These are phyloP conservation scores for Picathartes gymnocephalus DNA, from an alignment of 2,113 vertebrate genomes.

Conservation along the genomic window DNA sequence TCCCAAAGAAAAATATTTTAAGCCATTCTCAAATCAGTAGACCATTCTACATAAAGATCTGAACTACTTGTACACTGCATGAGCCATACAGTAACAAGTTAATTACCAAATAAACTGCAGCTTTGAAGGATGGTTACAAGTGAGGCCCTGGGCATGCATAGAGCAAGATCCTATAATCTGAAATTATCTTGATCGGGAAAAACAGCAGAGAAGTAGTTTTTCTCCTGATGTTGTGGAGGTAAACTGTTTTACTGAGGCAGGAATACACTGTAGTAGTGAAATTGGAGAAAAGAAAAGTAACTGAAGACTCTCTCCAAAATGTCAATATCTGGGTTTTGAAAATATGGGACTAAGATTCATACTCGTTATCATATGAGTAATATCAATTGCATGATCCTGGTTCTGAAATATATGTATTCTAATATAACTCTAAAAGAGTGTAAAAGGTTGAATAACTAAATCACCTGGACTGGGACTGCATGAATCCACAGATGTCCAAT, in stretches of 20 bases:
- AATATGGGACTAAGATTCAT: neutral
- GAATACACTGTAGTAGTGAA: neutral
- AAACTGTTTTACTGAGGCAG: neutral
- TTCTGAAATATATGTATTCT: neutral
- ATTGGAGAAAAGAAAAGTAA: neutral
- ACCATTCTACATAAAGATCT: neutral
- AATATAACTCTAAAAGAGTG: neutral
- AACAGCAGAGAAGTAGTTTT: neutral
- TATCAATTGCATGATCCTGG: neutral
- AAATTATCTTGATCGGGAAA: neutral
- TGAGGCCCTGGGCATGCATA: neutral
- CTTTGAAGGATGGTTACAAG: neutral
- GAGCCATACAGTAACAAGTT: neutral
- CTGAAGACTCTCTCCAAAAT: fast-evolving
- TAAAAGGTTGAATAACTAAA: neutral
- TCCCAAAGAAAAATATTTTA: neutral
- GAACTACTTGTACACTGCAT: neutral
- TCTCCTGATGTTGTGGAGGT: neutral
- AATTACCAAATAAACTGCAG: neutral
- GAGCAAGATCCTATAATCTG: neutral
- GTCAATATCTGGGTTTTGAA: neutral
- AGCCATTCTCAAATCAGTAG: neutral
- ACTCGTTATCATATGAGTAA: neutral
- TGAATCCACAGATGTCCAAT: neutral
- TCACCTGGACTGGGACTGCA: neutral